Evolutionary conservation across 2,888 invertebrate genomes (phyloP).

Genomic region (Monopis laevigella): DNA sequence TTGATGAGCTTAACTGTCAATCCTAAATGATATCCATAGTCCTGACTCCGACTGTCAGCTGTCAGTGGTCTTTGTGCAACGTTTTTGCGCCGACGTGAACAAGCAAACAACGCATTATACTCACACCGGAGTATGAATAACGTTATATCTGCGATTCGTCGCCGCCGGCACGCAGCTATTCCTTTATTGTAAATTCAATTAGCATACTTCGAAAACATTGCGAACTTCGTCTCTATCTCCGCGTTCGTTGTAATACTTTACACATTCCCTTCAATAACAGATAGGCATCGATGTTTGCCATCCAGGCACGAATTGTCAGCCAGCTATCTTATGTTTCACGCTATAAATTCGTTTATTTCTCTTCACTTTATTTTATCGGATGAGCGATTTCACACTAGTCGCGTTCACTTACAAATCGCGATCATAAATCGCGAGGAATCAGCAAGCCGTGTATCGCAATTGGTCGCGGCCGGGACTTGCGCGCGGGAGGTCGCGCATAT

Average conservation of each 20-base stretch:
- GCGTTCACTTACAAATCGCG: constrained; percentile 42
- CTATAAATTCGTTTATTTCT: constrained; percentile 3
- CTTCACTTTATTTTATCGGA: constrained; percentile 33
- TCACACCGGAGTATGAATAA: constrained; percentile 47
- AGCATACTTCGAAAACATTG: constrained; percentile 35
- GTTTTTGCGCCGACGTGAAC: constrained; percentile 44
- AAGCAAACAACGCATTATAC: constrained; percentile 54
- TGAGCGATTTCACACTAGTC: constrained; percentile 43
- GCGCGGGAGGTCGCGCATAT: constrained; percentile 56
- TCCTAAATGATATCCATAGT: too few species aligned
- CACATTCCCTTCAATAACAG: too few species aligned
- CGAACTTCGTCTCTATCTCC: constrained; percentile 3
- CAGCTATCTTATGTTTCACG: constrained; percentile 1
- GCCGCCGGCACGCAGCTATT: constrained; percentile 39
- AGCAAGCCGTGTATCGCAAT: constrained; percentile 46
- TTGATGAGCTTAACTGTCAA: too few species aligned
- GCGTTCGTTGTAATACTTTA: too few species aligned
- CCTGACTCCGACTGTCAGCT: constrained; percentile 39
- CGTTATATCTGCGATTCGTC: constrained; percentile 34
- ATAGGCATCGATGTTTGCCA: neutral
- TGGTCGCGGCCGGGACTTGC: constrained; percentile 30
- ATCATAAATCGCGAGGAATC: constrained; percentile 48
- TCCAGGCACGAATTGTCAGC: neutral
- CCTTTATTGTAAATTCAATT: constrained; percentile 52
- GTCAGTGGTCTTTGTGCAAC: constrained; percentile 45